phyloP scores from a whole-genome alignment of 1,140 invertebrate genomes.

The Drosophila ananassae region DNA sequence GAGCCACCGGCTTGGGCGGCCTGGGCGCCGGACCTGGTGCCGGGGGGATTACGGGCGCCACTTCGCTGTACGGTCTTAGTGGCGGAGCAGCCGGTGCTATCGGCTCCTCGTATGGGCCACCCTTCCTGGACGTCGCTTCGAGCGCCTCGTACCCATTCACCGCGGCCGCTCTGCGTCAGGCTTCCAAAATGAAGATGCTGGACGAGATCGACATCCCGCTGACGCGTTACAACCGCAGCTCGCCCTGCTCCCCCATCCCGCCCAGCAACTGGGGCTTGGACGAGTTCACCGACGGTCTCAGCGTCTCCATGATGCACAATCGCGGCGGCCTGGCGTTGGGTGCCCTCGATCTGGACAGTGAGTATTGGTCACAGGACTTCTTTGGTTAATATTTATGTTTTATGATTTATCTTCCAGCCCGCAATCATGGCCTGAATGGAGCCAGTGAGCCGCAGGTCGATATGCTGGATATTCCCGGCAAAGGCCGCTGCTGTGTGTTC shows the following conservation, averaged over 20 bases:
- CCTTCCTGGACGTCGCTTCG: slow-evolving; percentile 74
- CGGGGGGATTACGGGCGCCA: slow-evolving; percentile 69
- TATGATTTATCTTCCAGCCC: slow-evolving; percentile 33
- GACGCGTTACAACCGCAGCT: slow-evolving; percentile 86
- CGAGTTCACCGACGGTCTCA: slow-evolving; percentile 87
- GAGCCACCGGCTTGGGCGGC: slow-evolving; percentile 46
- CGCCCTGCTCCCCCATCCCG: slow-evolving; percentile 87
- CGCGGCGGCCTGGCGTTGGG: slow-evolving; percentile 85
- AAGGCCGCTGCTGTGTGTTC: slow-evolving; percentile 96
- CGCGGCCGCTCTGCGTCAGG: slow-evolving; percentile 86
- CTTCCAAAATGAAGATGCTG: slow-evolving; percentile 87
- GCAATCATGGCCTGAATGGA: slow-evolving; percentile 76
- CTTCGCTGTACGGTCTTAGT: slow-evolving; percentile 67
- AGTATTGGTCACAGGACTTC: slow-evolving; percentile 39
- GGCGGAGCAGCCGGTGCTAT: slow-evolving; percentile 54
- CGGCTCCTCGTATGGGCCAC: slow-evolving; percentile 73
- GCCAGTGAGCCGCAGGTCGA: slow-evolving; percentile 88
- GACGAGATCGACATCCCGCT: slow-evolving; percentile 88
- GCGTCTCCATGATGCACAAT: slow-evolving; percentile 85
- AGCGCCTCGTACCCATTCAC: slow-evolving; percentile 86
- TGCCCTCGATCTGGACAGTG: slow-evolving; percentile 86
- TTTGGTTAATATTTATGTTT: neutral
- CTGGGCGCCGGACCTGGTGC: slow-evolving; percentile 51
- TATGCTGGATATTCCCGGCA: slow-evolving; percentile 96
- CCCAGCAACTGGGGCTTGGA: slow-evolving; percentile 86